These are phyloP conservation scores for Lamellibrachia columna DNA, from an alignment of 2,888 invertebrate genomes.

Conservation along the genomic window DNA sequence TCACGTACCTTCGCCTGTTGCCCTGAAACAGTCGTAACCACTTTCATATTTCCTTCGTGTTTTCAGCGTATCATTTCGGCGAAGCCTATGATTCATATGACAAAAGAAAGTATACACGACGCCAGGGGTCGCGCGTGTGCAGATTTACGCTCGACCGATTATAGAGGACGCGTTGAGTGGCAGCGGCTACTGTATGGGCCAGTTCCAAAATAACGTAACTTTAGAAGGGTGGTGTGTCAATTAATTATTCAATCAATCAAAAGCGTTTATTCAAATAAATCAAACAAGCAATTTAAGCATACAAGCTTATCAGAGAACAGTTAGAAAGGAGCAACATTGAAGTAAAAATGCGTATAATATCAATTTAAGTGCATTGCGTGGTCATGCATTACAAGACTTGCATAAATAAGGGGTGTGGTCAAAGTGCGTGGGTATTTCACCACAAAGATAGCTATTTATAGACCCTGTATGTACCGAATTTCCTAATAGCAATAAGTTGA, in stretches of 20 bases:
- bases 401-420: too few species aligned
- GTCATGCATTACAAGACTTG: too few species aligned
- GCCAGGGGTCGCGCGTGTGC: neutral
- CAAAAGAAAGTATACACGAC: slow-evolving; percentile 12
- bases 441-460: too few species aligned
- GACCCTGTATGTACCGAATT: too few species aligned
- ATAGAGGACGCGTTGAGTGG: neutral
- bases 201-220: neutral
- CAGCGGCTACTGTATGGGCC: neutral
- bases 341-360: too few species aligned
- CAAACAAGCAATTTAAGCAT: too few species aligned
- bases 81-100: slow-evolving; percentile 16
- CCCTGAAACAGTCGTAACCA: neutral
- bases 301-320: too few species aligned
- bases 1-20: neutral
- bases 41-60: neutral
- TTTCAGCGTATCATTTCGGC: slow-evolving; percentile 4
- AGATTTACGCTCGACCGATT: slow-evolving; percentile 3
- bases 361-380: too few species aligned
- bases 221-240: neutral
- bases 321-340: too few species aligned
- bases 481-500: too few species aligned
- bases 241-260: neutral
- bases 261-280: too few species aligned
- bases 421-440: too few species aligned